A percentile compares a stretch with the other conserved stretches of the same genome.
Evolutionary conservation across 2,797 vertebrate species (phyloP).

Genomic region (Enteromius radiatus): DNA sequence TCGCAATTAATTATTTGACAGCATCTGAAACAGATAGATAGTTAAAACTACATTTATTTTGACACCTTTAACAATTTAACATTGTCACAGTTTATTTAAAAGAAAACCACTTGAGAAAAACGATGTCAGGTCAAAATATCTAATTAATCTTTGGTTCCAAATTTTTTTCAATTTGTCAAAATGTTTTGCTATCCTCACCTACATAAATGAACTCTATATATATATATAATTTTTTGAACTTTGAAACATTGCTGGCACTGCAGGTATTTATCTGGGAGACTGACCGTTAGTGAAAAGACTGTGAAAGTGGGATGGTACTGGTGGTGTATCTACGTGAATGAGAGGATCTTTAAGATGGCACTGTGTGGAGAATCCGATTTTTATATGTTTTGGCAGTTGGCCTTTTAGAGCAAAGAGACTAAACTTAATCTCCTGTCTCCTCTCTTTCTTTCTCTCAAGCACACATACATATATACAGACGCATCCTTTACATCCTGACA

Average conservation of each 20-base stretch:
- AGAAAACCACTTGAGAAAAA: too few species aligned
- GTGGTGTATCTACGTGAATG: conserved; percentile 48
- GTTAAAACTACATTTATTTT: too few species aligned
- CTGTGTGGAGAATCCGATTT: conserved; percentile 55
- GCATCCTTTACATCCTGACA: conserved; percentile 47
- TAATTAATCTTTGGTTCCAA: too few species aligned
- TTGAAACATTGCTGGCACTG: neutral
- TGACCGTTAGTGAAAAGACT: neutral
- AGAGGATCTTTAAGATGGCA: conserved; percentile 41
- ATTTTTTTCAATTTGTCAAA: too few species aligned
- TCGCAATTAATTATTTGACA: too few species aligned
- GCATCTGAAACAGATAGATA: too few species aligned
- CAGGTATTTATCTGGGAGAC: neutral
- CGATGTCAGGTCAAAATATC: too few species aligned
- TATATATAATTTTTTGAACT: neutral
- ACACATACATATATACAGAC: conserved; percentile 48
- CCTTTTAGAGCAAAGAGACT: conserved; percentile 44
- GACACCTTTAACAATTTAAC: too few species aligned
- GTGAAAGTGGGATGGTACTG: conserved; percentile 42
- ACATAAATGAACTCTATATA: neutral
- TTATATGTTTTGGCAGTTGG: conserved; percentile 50
- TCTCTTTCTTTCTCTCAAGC: conserved; percentile 42
- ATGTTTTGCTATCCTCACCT: too few species aligned
- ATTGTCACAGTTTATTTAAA: too few species aligned
- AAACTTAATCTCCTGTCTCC: conserved; percentile 50